These are phyloP conservation scores for Stigmatopora nigra DNA, from an alignment of 2,113 vertebrate genomes.

Conservation along the genomic window DNA sequence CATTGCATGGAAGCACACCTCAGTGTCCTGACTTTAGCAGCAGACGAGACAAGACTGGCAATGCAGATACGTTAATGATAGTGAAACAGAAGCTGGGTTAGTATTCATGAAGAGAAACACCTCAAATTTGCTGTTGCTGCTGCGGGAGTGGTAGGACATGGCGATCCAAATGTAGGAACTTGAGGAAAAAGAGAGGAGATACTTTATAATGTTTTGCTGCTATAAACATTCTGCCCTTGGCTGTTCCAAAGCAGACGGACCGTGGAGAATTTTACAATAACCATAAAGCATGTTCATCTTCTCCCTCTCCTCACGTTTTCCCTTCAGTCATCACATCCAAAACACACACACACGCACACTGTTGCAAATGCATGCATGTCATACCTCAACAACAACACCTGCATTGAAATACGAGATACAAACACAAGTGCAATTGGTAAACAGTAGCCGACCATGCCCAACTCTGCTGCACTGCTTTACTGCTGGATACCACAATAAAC, in stretches of 20 bases:
- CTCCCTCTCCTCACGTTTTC: constrained; percentile 45
- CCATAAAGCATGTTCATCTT: constrained; percentile 72
- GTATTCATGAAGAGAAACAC: constrained; percentile 62
- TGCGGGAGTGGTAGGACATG: constrained; percentile 44
- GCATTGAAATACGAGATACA: constrained; percentile 51
- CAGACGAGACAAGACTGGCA: constrained; percentile 46
- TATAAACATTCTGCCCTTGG: constrained; percentile 76
- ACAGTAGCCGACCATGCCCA: constrained; percentile 18
- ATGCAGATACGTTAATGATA: constrained; percentile 60
- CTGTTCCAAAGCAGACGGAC: constrained; percentile 71
- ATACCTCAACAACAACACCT: constrained; percentile 50
- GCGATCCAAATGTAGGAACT: constrained; percentile 63
- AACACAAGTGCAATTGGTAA: constrained; percentile 36
- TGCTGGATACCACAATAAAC: neutral
- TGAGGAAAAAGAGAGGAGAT: constrained; percentile 64
- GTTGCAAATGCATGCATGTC: constrained; percentile 20
- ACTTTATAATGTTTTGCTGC: constrained; percentile 72
- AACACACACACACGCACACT: constrained; percentile 30
- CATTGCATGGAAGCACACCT: constrained; percentile 43
- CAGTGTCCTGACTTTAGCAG: constrained; percentile 33
- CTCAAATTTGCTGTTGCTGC: constrained; percentile 23
- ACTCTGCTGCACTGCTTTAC: constrained; percentile 11
- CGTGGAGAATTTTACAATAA: constrained; percentile 70
- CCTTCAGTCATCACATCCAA: constrained; percentile 43
- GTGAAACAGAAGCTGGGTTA: constrained; percentile 58